phyloP scores from a whole-genome alignment of 2,113 vertebrate species.

The Eonycteris spelaea region DNA sequence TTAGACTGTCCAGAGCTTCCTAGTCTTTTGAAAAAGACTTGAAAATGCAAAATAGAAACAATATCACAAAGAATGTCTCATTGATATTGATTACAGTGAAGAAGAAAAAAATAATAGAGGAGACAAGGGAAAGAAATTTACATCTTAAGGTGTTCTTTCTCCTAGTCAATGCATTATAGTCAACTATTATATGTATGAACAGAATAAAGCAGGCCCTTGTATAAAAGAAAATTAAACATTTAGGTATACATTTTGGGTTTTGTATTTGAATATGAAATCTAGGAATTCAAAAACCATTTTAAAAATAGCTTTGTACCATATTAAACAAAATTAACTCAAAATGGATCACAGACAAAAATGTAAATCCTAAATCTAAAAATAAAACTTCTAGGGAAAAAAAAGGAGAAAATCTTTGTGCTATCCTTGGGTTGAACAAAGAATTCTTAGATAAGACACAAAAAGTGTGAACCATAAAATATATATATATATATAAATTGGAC shows the following conservation, averaged over 20 bases:
- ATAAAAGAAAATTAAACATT: background rate
- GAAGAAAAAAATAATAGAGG: background rate
- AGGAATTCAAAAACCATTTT: background rate
- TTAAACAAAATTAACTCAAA: background rate
- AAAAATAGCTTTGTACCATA: background rate
- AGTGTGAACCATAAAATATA: background rate
- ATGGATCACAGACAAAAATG: background rate
- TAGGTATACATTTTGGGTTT: background rate
- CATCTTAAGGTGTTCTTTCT: background rate
- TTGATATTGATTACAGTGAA: background rate
- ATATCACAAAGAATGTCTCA: background rate
- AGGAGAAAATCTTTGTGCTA: background rate
- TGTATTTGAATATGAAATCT: background rate
- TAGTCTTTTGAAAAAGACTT: background rate
- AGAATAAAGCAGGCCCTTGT: background rate
- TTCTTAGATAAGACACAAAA: background rate
- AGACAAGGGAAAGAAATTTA: background rate
- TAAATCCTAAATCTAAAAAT: background rate
- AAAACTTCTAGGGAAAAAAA: background rate
- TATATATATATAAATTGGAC: background rate
- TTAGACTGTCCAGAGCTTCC: background rate
- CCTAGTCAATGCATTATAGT: background rate
- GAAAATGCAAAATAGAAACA: background rate
- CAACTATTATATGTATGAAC: background rate
- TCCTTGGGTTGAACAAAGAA: background rate